A percentile compares a stretch with the other conserved stretches of the same genome.
phyloP scores from a whole-genome alignment of 1,140 invertebrate species.

The Heliconius himera region DNA sequence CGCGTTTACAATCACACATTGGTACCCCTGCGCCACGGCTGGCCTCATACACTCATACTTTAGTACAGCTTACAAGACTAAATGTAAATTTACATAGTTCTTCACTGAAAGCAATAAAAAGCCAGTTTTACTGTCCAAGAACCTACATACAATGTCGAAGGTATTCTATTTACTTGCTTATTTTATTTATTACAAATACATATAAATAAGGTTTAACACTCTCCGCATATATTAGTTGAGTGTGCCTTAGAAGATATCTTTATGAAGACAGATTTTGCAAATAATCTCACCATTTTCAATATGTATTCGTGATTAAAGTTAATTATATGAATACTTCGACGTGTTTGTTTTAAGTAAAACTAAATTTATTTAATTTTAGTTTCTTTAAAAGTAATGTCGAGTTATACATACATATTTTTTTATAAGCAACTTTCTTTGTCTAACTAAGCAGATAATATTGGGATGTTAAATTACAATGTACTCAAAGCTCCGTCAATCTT shows the following conservation, averaged over 20 bases:
- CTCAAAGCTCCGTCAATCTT: too few species aligned
- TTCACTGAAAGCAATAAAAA: conserved; percentile 31
- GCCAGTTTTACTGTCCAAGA: conserved; percentile 26
- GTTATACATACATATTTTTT: background rate
- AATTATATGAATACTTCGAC: conserved; percentile 24
- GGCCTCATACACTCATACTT: background rate
- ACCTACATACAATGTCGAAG: conserved; percentile 28
- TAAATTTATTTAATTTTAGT: background rate
- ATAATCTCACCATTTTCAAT: conserved; percentile 24
- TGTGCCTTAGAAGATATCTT: conserved; percentile 28
- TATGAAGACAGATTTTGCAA: conserved; percentile 35
- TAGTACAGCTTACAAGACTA: conserved; percentile 26
- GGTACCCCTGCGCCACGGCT: too few species aligned
- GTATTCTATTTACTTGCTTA: conserved; percentile 32
- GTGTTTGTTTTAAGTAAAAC: conserved; percentile 18
- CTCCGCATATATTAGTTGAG: conserved; percentile 25
- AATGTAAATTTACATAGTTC: conserved; percentile 32
- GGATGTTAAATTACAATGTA: too few species aligned
- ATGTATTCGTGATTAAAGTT: conserved; percentile 27
- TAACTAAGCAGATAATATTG: too few species aligned
- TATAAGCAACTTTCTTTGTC: too few species aligned
- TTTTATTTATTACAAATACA: conserved; percentile 32
- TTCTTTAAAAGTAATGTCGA: background rate
- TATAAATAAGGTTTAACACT: conserved; percentile 30
- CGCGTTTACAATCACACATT: too few species aligned